Conservation (phyloP, 2,113 vertebrate genomes). For the Pseudorhombus dupliciocellatus region DNA sequence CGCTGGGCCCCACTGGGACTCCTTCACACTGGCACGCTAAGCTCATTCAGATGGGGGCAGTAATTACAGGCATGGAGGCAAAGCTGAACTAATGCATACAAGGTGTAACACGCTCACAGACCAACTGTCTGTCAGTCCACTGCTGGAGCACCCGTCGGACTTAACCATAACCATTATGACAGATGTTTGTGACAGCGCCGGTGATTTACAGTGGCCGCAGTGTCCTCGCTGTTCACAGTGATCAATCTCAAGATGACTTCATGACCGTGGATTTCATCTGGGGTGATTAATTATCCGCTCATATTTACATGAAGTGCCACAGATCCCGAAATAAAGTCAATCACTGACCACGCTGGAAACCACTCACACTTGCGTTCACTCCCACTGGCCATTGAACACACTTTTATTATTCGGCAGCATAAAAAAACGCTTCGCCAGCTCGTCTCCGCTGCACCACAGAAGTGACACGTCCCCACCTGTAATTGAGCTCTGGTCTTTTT, state of each 20-base stretch:
- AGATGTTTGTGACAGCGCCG: slow-evolving; percentile 41
- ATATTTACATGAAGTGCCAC: background rate
- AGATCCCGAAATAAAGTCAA: slow-evolving; percentile 23
- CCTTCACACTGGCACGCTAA: slow-evolving; percentile 73
- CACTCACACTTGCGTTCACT: background rate
- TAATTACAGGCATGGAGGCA: slow-evolving; percentile 77
- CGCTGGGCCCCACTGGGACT: slow-evolving; percentile 77
- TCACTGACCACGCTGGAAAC: background rate
- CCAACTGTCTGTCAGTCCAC: slow-evolving; percentile 60
- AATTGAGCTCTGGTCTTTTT: background rate
- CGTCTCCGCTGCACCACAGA: background rate
- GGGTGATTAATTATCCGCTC: slow-evolving; percentile 36
- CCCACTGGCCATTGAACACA: background rate
- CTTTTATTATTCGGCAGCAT: background rate
- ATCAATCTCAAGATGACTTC: slow-evolving; percentile 49
- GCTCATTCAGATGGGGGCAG: slow-evolving; percentile 77
- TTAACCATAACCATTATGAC: slow-evolving; percentile 41
- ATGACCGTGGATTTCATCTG: slow-evolving; percentile 24
- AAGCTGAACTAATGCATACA: slow-evolving; percentile 78
- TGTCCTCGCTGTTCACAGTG: slow-evolving; percentile 26
- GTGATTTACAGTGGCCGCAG: slow-evolving; percentile 33
- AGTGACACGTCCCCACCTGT: slow-evolving; percentile 6
- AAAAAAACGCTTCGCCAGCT: slow-evolving; percentile 1
- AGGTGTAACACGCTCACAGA: slow-evolving; percentile 64
- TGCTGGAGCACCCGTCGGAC: slow-evolving; percentile 30